These are phyloP conservation scores for Microcebus ravelobensis DNA, from an alignment of 2,113 vertebrate species.

Conservation along the genomic window DNA sequence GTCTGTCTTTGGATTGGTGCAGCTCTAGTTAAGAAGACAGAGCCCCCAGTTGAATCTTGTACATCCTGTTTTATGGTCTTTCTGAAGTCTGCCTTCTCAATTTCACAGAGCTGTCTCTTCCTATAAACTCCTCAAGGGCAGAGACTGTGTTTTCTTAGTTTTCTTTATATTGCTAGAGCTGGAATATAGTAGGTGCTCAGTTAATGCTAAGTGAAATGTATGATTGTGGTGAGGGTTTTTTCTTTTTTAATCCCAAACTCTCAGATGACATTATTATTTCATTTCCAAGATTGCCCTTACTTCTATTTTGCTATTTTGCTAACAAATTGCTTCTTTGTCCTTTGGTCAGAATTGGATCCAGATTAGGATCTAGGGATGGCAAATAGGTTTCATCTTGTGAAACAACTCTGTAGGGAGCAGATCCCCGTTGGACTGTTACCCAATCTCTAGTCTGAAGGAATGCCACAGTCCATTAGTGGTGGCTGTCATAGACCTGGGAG, in stretches of 20 bases:
- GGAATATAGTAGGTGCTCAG: not conserved
- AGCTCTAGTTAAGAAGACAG: not conserved
- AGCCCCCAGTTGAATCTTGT: not conserved
- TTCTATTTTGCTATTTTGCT: not conserved
- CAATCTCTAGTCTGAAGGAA: not conserved
- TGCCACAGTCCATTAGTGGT: not conserved
- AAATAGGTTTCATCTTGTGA: not conserved
- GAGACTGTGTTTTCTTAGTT: not conserved
- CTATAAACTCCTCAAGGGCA: not conserved
- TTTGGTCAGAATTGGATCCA: not conserved
- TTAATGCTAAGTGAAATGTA: conserved; percentile 6
- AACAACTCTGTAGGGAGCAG: not conserved
- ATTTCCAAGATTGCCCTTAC: not conserved
- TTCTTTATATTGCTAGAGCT: not conserved
- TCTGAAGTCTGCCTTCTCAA: not conserved
- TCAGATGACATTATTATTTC: not conserved
- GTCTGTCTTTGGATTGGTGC: not conserved
- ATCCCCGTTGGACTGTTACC: not conserved
- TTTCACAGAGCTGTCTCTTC: conserved; percentile 7
- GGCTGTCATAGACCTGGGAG: not conserved
- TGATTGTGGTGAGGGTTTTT: not conserved
- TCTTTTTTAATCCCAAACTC: not conserved
- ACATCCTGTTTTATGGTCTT: not conserved
- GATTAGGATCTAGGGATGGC: not conserved
- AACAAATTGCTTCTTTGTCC: not conserved